Base-by-base conservation (phyloP, 2,797 vertebrate species). In the Dermochelys coriacea region DNA sequence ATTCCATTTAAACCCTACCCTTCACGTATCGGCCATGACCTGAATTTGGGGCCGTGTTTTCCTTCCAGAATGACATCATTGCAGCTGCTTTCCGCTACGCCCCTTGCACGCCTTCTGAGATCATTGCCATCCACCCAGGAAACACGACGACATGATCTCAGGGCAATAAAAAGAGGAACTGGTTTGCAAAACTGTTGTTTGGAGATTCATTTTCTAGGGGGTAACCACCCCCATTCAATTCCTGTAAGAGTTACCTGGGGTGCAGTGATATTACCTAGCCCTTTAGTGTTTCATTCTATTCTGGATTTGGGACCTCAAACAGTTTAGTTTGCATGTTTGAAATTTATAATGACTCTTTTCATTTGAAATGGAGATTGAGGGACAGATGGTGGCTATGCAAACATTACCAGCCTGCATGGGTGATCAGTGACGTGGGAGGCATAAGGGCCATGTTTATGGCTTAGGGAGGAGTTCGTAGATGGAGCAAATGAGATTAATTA, bases 11-110 rank as follows among this genome's bases (percentile, higher is more conserved):
- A 47, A 84, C 2, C 21, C 8, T 18, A 6, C 68, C 61, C 23
- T 16, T 14, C 19, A 0, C 3, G 19, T 0, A 2, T 7, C 19
- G 0, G 23, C 15, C 49, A 3, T 54, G 78, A 83, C 4, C 75
- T 84, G 37, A 6, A 2, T 4, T 4, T 49, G 5, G 54, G 12
- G 75, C 3, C 0, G 0, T 3, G 14, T 41, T 47, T 41, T 37
- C 49, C 1, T 0, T 12, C 29, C 0, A 16, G 85, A 9, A 51
- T 7, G 86, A 5, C 1, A 14, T 25, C 45, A 14, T 12, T 31
- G 45, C 14, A 27, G 50, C 25, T 50, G 51, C 12, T 77, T 47
- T 2, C 52, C 27, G 45, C 75, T 0, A 1, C 5, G 11, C 8
- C 57, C 80, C 29, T 51, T 1, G 2, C 0, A 0, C 31, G 52